phyloP scores from a whole-genome alignment of 2,888 invertebrate species.

The Melanargia galathea region DNA sequence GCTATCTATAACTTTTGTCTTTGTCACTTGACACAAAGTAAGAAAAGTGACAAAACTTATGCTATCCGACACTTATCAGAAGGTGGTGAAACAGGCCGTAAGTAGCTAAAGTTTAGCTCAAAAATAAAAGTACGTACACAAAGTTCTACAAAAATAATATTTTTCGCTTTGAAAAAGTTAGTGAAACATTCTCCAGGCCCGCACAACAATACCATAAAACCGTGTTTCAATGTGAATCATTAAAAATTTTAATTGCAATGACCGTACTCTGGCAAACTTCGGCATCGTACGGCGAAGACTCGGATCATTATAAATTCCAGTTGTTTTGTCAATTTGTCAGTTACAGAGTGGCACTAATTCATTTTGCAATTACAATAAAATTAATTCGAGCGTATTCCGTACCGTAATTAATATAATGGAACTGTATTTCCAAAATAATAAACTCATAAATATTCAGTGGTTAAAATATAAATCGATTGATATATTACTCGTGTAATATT shows the following conservation, averaged over 20 bases:
- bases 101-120: too few relatives aligned
- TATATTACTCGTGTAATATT: not conserved
- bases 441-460: conserved; percentile 2
- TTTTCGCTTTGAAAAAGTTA: not conserved
- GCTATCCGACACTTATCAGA: too few relatives aligned
- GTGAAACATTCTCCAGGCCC: not conserved
- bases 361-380: conserved; percentile 24
- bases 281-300: conserved; percentile 11
- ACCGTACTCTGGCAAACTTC: conserved; percentile 6
- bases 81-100: too few relatives aligned
- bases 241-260: conserved; percentile 16
- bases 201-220: conserved; percentile 9
- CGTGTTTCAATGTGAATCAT: conserved; percentile 9
- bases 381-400: conserved; percentile 18
- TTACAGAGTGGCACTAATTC: conserved; percentile 24
- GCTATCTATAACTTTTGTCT: too few relatives aligned
- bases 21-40: too few relatives aligned
- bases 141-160: not conserved
- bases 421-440: conserved; percentile 13
- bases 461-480: not conserved
- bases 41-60: too few relatives aligned
- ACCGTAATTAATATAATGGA: not conserved
- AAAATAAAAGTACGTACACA: too few relatives aligned
- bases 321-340: conserved; percentile 28
- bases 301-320: conserved; percentile 27